Conservation (phyloP, 2,888 invertebrate genomes). For the Cloeon dipterum region DNA sequence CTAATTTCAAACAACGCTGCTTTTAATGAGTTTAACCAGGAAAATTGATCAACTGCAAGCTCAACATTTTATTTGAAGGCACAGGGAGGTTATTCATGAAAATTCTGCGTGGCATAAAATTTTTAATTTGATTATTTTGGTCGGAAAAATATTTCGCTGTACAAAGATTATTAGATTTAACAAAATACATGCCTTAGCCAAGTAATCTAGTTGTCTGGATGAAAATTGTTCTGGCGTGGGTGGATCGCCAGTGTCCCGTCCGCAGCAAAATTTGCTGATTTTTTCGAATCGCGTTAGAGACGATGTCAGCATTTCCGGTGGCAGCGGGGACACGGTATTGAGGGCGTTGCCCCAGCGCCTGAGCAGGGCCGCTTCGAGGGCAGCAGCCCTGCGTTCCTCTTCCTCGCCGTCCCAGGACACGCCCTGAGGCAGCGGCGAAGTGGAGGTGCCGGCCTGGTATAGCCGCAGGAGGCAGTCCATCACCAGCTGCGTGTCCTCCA, state of each 20-base stretch:
- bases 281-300: too few relatives aligned
- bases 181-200: slow-evolving; percentile 1
- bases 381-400: background rate
- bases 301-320: background rate
- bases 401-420: background rate
- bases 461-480: background rate
- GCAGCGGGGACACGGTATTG: background rate
- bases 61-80: too few relatives aligned
- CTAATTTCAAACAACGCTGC: too few relatives aligned
- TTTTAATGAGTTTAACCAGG: too few relatives aligned
- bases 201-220: background rate
- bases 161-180: too few relatives aligned
- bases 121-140: too few relatives aligned
- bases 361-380: background rate
- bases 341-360: background rate
- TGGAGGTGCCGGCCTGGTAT: background rate
- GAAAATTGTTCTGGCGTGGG: background rate
- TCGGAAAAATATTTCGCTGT: too few relatives aligned
- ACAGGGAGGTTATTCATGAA: too few relatives aligned
- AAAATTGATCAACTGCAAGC: too few relatives aligned
- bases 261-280: background rate
- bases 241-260: background rate
- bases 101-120: too few relatives aligned
- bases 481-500: background rate
- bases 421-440: background rate